Evolutionary conservation across 2,888 invertebrate species (phyloP), one percentile per base, ranked within the genome.

Genomic region (Pseudanteris insignis): DNA sequence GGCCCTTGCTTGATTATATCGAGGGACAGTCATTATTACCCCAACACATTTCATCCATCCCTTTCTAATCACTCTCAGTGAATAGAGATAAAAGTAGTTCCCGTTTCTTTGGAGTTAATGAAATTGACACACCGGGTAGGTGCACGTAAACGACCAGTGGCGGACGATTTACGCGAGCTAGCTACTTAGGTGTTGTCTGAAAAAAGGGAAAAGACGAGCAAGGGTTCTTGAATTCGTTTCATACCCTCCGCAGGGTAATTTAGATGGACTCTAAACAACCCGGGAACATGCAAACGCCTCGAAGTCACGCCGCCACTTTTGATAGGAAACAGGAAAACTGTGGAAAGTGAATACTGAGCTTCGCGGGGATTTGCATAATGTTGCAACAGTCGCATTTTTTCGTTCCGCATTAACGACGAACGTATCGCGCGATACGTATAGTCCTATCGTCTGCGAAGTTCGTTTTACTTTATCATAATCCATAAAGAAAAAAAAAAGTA

Each of bases 261-360:
- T 70, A 68, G 61, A 67, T 65, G 70, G 72, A 69, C 57, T 40
- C 41, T 48, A 71, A 75, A 75, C 69, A 68, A 69, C 71, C 67
- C 62, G 53, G 63, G 63, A 65, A 67, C 70, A 70, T 69, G 68
- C 69, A 68, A 62, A 55, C 59, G 53, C 59, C 47, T 43, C 24
- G 34, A 50, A 30, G 50, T 43, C 54, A 61, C 48, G 60, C 44
- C 54, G 60, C 43, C 33, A 48, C 44, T 44, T 55, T 44, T 44
- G 54, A 61, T 54, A 44, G 48, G 43, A 48, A 33, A 34, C 43
- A 29, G 33, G 34, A 43, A 53, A 46, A 40, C 40, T 26, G 30
- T 30, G 53, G 41, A 40, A 55, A 44, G 48, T 50, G 48, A 55
- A 50, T 61, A 50, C 61, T 24, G 29, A 60, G 54, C 21, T 48